These are phyloP conservation scores for Porites australiensis DNA, from an alignment of 64 coral and sea anemone species.

Conservation along the genomic window DNA sequence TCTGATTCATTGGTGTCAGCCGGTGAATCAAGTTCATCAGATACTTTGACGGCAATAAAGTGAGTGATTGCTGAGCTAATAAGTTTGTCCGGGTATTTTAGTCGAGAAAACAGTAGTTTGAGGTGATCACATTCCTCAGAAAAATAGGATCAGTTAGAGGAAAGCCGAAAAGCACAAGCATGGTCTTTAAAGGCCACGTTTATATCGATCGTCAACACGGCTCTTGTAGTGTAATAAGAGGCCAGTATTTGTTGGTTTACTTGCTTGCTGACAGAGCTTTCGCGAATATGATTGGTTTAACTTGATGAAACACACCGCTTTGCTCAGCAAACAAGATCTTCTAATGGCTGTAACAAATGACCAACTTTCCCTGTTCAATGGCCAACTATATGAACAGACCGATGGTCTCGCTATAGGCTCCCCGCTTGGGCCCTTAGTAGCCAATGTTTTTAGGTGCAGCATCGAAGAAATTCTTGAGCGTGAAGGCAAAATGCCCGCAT, in stretches of 20 bases:
- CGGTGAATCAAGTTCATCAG: background rate
- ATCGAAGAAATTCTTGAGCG: background rate
- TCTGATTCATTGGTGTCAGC: background rate
- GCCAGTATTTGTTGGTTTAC: background rate
- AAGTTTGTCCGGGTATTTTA: background rate
- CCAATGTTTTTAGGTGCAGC: background rate
- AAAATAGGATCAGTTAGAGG: background rate
- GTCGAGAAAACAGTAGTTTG: background rate
- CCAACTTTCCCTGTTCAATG: too few relatives aligned
- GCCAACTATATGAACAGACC: too few relatives aligned
- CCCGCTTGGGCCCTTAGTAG: background rate
- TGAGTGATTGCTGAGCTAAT: background rate
- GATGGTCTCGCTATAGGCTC: too few relatives aligned
- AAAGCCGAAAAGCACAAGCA: background rate
- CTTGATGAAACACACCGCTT: too few relatives aligned
- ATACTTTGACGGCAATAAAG: background rate
- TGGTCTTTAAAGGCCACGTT: background rate
- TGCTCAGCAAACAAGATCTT: too few relatives aligned
- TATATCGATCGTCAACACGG: background rate
- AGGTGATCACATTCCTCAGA: background rate
- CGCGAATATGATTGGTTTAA: too few relatives aligned
- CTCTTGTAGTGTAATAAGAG: background rate
- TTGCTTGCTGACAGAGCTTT: too few relatives aligned
- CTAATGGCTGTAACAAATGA: too few relatives aligned
- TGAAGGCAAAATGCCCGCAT: background rate